Evolutionary conservation across 2,113 vertebrate genomes (phyloP).

Genomic region (Serilophus lunatus): DNA sequence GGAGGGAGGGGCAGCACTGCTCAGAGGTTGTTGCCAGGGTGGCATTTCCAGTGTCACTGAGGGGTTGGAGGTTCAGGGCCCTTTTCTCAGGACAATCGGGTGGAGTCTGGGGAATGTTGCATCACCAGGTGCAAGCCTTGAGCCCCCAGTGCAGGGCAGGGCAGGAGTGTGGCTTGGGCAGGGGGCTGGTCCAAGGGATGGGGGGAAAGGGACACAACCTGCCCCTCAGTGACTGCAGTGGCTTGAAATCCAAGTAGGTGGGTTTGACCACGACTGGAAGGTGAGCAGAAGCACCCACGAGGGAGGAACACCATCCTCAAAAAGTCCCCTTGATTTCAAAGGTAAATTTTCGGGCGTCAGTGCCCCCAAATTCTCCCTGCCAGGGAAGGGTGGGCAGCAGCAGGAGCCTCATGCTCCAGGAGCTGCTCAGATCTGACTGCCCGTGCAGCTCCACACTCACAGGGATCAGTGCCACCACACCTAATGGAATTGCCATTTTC

Average conservation of each 20-base stretch:
- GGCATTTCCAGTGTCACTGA: not conserved
- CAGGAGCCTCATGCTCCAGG: fast-evolving
- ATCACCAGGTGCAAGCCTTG: not conserved
- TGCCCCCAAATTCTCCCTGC: too few species aligned
- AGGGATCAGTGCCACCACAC: too few species aligned
- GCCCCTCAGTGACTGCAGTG: not conserved
- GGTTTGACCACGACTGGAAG: fast-evolving
- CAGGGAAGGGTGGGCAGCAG: fast-evolving
- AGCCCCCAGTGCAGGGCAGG: too few species aligned
- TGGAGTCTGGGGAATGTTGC: not conserved
- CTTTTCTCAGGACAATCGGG: not conserved
- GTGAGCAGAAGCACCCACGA: not conserved
- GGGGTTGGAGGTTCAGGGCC: not conserved
- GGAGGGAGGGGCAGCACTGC: not conserved
- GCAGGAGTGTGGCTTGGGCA: not conserved
- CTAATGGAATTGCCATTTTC: not conserved
- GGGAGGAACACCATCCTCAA: too few species aligned
- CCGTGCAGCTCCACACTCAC: not conserved
- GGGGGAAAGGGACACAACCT: too few species aligned
- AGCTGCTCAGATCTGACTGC: not conserved
- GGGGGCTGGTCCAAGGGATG: too few species aligned
- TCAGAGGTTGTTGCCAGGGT: not conserved
- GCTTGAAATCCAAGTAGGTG: not conserved
- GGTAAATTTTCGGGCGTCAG: not conserved
- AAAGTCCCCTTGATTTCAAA: not conserved